Base-by-base conservation (phyloP, 2,113 vertebrate genomes). In the Pampusana beccarii region DNA sequence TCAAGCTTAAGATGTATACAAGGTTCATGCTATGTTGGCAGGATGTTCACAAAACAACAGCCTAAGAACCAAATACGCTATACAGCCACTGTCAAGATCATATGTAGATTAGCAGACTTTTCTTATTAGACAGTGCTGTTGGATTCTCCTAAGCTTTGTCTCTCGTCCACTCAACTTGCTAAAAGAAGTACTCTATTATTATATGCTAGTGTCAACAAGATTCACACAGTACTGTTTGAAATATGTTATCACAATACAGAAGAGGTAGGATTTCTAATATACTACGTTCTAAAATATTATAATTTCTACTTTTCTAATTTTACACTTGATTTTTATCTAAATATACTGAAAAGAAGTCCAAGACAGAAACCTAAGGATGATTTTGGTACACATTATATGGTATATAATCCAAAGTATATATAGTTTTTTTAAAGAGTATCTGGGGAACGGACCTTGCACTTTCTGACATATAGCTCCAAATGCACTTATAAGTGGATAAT, bases 1-100 rank as follows among this genome's bases (percentile, higher is more conserved):
- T 19, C 5, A 6, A n/a, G 34, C 34, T 66, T 70, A 71, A 90
- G 72, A 83, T 62, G n/a, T 9, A 16, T 1, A 0, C 0, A 1
- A 79, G 28, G 28, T 57, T 88, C 73, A 25, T 0, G 0, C 57
- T 77, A 51, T 72, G 8, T 53, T 46, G n/a, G 72, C 65, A 75
- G 57, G 77, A 81, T 57, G 61, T 87, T 92, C 83, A 50, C 69
- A 70, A 71, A 90, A 40, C 24, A 80, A 70, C 29, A 74, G 72
- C 5, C 40, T 77, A 13, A 93, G 88, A 84, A 64, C 4, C 44
- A 80, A 80, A 62, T 33, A 23, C 0, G 0, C 6, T 74, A 12
- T 58, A 60, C 1, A 8, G 42, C 33, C 72, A 20, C 51, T 60
- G 65, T 66, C 56, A 81, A 72, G 51, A 66, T 16, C 48, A 16